These are phyloP conservation scores for Gephyroberyx darwinii DNA, from an alignment of 2,797 vertebrate species.

Conservation along the genomic window DNA sequence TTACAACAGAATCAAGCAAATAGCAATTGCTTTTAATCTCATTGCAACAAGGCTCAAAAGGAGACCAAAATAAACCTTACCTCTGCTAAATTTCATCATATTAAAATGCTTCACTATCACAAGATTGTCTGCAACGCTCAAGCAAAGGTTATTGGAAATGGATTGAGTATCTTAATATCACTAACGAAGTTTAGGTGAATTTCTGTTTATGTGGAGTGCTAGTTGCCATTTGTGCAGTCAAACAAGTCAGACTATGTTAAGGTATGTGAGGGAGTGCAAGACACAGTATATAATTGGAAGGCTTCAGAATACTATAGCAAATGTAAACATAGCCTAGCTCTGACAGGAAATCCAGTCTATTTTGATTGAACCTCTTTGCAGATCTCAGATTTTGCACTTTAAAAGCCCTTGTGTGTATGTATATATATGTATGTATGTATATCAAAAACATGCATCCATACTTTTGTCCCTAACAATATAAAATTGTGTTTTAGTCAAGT, in stretches of 20 bases:
- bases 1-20: slow-evolving; percentile 56
- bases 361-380: slow-evolving; percentile 73
- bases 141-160: slow-evolving; percentile 60
- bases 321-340: slow-evolving; percentile 83
- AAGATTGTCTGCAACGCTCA: slow-evolving; percentile 73
- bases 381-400: slow-evolving; percentile 75
- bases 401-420: slow-evolving; percentile 80
- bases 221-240: slow-evolving; percentile 60
- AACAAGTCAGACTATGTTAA: slow-evolving; percentile 65
- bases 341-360: slow-evolving; percentile 78
- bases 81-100: slow-evolving; percentile 32
- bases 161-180: slow-evolving; percentile 40
- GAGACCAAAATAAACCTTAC: slow-evolving; percentile 39
- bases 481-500: slow-evolving; percentile 71
- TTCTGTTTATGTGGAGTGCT: slow-evolving; percentile 54
- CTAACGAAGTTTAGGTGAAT: slow-evolving; percentile 46
- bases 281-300: slow-evolving; percentile 77
- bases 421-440: slow-evolving; percentile 46
- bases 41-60: slow-evolving; percentile 40
- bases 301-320: slow-evolving; percentile 82
- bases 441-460: slow-evolving; percentile 78
- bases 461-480: slow-evolving; percentile 65
- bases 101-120: slow-evolving; percentile 32
- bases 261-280: slow-evolving; percentile 78
- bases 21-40: slow-evolving; percentile 54